Evolutionary conservation across 2,888 invertebrate genomes (phyloP), one percentile per base, ranked within the genome.

Genomic region (Parascotia fuliginaria): DNA sequence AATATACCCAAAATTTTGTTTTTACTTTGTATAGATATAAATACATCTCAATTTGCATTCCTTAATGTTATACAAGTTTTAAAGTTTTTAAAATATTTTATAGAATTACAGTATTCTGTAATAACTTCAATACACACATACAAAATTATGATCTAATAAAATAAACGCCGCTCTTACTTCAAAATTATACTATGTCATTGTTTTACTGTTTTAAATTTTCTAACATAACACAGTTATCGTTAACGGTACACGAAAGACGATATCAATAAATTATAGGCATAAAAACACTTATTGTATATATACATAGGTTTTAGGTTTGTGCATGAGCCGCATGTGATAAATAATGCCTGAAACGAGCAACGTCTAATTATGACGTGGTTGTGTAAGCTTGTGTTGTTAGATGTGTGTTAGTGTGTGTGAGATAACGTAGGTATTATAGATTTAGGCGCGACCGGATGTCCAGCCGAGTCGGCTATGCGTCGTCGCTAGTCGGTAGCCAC

Each of bases 401-500:
- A 32, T 4, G 7, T 6, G 31, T 33, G 16, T 6, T 15, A n/a
- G 6, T 9, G 33, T 14, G 33, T 14, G 33, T 19, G 19, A 19
- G 19, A n/a, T 9, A 9, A 19, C 12, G 34, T 44, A 36, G 36
- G 43, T 37, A 33, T 31, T 58, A 58, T 61, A 66, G 72, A 70
- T 75, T 78, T 79, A 76, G 82, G 81, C 66, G 75, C 70, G 75
- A 74, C 81, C 87, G 85, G 85, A 85, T 81, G 79, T 79, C 64
- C 74, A 73, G 65, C 66, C 15, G 14, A 72, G 77, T 60, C 76
- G 67, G 56, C 42, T 42, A 43, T 53, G 58, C 50, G 64, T 58
- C 51, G 53, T 45, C 57, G 56, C 38, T 42, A 49, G 11, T 22
- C 22, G n/a, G n/a, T n/a, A 19, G 19, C 3, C 19, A 19, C 19